These are phyloP conservation scores for Gymnothorax reevesii DNA, from an alignment of 2,797 vertebrate species.

Conservation along the genomic window DNA sequence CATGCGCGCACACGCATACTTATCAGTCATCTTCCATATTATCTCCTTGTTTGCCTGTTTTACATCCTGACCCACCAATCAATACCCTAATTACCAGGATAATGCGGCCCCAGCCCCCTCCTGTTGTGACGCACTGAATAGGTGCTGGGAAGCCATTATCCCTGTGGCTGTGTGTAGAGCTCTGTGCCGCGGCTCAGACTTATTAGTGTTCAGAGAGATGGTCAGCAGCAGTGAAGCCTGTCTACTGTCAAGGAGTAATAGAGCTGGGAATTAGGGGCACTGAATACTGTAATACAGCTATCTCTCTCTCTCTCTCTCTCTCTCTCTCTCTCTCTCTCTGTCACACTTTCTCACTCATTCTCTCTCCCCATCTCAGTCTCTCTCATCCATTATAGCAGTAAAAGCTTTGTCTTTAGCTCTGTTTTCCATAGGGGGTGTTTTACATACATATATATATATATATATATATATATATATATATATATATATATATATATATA, in stretches of 20 bases:
- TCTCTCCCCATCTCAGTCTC: background rate
- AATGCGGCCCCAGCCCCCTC: background rate
- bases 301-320: background rate
- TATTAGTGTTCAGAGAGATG: slow-evolving; percentile 23
- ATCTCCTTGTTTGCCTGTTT: background rate
- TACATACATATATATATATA: no score
- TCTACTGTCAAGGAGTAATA: slow-evolving; percentile 18
- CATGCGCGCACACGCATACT: no score
- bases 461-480: no score
- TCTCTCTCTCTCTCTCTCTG: background rate
- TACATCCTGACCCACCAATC: slow-evolving; percentile 24
- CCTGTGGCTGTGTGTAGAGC: background rate
- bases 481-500: no score
- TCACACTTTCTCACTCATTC: background rate
- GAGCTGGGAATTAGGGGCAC: background rate
- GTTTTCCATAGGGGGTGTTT: no score
- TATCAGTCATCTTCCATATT: no score
- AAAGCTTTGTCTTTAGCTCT: no score
- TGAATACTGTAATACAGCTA: background rate
- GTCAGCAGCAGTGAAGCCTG: background rate
- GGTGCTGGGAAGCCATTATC: slow-evolving; percentile 12
- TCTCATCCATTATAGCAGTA: no score
- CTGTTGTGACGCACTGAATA: slow-evolving; percentile 22
- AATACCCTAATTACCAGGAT: slow-evolving; percentile 24
- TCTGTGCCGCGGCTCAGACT: background rate